These are phyloP conservation scores for Podarcis siculus DNA, from an alignment of 2,797 vertebrate genomes.

Conservation along the genomic window DNA sequence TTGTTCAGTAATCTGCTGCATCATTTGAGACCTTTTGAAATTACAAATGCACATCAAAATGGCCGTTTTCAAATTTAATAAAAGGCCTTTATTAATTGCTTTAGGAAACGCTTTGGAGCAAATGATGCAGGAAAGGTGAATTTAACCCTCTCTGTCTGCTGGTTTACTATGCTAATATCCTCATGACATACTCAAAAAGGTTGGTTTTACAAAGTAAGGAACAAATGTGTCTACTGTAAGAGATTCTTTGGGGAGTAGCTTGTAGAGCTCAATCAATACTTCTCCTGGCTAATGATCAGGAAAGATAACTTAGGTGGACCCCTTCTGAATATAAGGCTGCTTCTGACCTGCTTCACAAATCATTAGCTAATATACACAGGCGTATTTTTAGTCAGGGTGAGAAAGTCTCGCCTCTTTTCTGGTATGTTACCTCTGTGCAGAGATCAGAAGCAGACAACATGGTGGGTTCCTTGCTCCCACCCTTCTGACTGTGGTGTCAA, in stretches of 20 bases:
- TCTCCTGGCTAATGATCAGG: slow-evolving; percentile 53
- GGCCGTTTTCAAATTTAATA: slow-evolving; percentile 57
- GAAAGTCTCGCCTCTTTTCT: background rate
- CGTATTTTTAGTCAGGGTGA: slow-evolving; percentile 40
- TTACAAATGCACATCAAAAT: slow-evolving; percentile 50
- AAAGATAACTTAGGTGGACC: slow-evolving; percentile 34
- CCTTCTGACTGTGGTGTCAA: background rate
- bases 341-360: background rate
- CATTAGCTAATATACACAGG: background rate
- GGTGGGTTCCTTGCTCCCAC: too few relatives aligned
- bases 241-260: slow-evolving; percentile 47
- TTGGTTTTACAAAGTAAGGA: slow-evolving; percentile 45
- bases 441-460: background rate
- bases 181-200: slow-evolving; percentile 51
- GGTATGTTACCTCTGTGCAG: slow-evolving; percentile 12
- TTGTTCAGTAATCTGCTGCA: slow-evolving; percentile 59
- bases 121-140: slow-evolving; percentile 24
- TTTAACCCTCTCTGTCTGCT: slow-evolving; percentile 20
- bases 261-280: slow-evolving; percentile 48
- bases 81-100: slow-evolving; percentile 62
- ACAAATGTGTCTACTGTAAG: slow-evolving; percentile 47
- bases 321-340: slow-evolving; percentile 35
- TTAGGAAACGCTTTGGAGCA: slow-evolving; percentile 41
- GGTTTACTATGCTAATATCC: slow-evolving; percentile 44
- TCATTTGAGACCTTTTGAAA: slow-evolving; percentile 56